Base-by-base conservation (phyloP, 2,888 invertebrate genomes). In the Limnephilus auricula region DNA sequence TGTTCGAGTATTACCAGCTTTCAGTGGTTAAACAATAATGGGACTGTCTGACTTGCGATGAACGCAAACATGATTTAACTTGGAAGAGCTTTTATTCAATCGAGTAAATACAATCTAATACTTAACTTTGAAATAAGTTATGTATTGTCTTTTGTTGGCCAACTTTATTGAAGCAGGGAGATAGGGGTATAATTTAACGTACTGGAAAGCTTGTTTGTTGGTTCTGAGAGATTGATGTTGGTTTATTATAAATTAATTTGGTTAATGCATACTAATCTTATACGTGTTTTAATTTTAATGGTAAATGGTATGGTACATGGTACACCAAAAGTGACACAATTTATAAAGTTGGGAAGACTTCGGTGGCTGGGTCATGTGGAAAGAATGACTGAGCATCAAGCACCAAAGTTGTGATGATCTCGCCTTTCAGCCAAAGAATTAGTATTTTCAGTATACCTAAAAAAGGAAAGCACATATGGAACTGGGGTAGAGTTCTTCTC, bases 81-180 rank as follows among this genome's bases (percentile, higher is more conserved):
- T n/a, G 65, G 65, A 65, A 65, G 65, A 65, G 65, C 65, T 65
- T 50, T 65, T 65, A 65, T 65, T 65, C 65, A 65, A 65, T 65
- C 65, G 65, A 65, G n/a, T 65, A 65, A 65, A 65, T 65, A 65
- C 25, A 65, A 65, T 65, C 65, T 65, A 65, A 65, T 65, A 65
- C 65, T 65, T 65, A n/a, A 65, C 65, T 65, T 65, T 6, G 65
- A 65, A 65, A 65, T 65, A 65, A 65, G 65, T n/a, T 65, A 25
- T 65, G 25, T 65, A 65, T 65, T 65, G 65, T 65, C 65, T 65
- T 65, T 65, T 25, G 65, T 9, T 65, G 9, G 25, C 25, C 25
- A 65, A 65, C 65, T 65, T 65, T 65, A 25, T 65, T 65, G 25
- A 65, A 65, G 65, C n/a, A 65, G n/a, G 65, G 25, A 65, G 65